These are phyloP conservation scores for Athene noctua DNA, from an alignment of 2,113 vertebrate genomes.

Conservation along the genomic window DNA sequence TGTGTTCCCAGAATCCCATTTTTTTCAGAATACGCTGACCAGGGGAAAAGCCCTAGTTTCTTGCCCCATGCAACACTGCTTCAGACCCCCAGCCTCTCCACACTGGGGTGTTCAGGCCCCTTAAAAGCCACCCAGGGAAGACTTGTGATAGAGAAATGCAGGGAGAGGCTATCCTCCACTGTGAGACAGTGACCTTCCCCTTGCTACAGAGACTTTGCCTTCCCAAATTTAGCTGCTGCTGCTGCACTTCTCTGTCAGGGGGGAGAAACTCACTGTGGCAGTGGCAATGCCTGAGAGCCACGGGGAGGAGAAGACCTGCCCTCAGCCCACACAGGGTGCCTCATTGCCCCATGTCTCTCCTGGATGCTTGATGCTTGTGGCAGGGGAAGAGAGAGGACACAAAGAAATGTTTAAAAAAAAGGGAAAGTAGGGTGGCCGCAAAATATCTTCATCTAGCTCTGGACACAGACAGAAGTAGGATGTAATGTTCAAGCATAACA, in stretches of 20 bases:
- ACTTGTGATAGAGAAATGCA: background rate
- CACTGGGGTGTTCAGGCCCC: background rate
- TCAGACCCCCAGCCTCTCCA: background rate
- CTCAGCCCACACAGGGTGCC: background rate
- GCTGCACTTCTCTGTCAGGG: background rate
- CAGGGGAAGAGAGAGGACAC: background rate
- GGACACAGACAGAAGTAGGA: background rate
- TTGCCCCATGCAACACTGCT: background rate
- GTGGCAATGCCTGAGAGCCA: fast-evolving
- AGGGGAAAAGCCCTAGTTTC: background rate
- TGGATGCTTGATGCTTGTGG: background rate
- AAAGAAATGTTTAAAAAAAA: background rate
- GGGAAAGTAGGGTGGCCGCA: background rate
- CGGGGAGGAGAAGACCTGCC: background rate
- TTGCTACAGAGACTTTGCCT: background rate
- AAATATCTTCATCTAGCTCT: background rate
- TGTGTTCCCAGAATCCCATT: background rate
- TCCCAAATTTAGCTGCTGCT: background rate
- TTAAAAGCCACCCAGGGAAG: background rate
- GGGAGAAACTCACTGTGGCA: background rate
- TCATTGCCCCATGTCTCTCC: background rate
- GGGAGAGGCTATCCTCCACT: background rate
- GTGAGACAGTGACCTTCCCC: background rate
- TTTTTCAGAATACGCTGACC: background rate
- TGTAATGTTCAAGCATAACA: background rate